Base-by-base conservation (phyloP, 2,888 invertebrate species). In the Cheilosia scutellata region DNA sequence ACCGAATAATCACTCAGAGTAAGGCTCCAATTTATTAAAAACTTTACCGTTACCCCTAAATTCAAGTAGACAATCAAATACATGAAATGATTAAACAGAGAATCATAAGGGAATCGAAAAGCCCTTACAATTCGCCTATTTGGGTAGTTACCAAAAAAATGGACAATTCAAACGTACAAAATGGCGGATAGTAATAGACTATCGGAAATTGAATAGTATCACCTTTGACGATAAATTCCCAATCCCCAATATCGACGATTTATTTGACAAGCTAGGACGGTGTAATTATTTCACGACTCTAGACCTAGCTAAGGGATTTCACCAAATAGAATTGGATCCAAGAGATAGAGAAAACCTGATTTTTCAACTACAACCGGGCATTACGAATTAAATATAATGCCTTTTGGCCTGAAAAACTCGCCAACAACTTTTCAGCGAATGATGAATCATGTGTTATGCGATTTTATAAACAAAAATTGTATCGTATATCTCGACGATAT, bases 351-450 rank as follows among this genome's bases (percentile, higher is more conserved):
- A 11, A 90, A 90, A 80, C 90, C 90, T 1, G 90, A 89, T 5
- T 90, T 91, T 79, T 88, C 79, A 0, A 89, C 88, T 16, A 62
- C 84, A 37, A 51, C 72, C 16, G 90, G 91, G 1, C 89, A 90
- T 16, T 91, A 87, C 42, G 2, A 33, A 9, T 33, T 33, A 7
- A 31, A 31, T 31, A 31, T 6, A 31, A 33, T 33, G 89, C 37
- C 58, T 49, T 55, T 71, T 71, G 58, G 47, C 13, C 31, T 70
- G 4, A 58, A 88, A 53, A 90, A 89, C 55, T 88, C 89, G 0
- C 90, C 91, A 2, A 87, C 88, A 0, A 90, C 90, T 0, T 92
- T 92, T 79, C 90, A 90, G 80, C 27, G 91, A 5, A 53, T 89
- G 9, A 91, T 91, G 87, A 88, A 90, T 75, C 83, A 88, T 44